A percentile compares a stretch with the other conserved stretches of the same genome.
Conservation (phyloP, 2,888 invertebrate genomes). For the Actias luna region DNA sequence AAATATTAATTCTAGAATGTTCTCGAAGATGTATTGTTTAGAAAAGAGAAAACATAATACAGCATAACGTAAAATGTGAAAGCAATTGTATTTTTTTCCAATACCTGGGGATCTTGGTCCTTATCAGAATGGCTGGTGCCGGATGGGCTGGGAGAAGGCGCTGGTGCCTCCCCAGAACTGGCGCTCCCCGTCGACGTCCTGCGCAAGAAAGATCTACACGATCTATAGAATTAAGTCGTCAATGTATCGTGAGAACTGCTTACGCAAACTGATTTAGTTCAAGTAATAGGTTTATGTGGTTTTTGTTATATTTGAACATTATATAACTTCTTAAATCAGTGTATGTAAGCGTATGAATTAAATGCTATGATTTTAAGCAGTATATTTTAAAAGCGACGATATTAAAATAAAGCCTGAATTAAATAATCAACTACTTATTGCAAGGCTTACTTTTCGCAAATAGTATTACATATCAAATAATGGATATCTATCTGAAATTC, state of each 20-base stretch:
- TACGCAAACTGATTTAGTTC: slow-evolving; percentile 54
- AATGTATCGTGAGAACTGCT: slow-evolving; percentile 59
- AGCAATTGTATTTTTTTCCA: too few relatives aligned
- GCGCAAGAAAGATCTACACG: slow-evolving; percentile 79
- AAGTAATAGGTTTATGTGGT: slow-evolving; percentile 11
- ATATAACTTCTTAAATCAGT: slow-evolving; percentile 36
- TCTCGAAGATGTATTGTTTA: neutral
- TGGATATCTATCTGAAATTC: neutral
- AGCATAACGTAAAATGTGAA: neutral
- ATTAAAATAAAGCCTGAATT: neutral
- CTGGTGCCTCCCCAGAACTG: slow-evolving; percentile 74
- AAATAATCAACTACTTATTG: neutral
- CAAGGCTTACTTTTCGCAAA: neutral
- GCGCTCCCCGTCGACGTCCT: slow-evolving; percentile 79
- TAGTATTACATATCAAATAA: neutral
- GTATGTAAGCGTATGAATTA: slow-evolving; percentile 52
- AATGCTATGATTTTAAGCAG: slow-evolving; percentile 28
- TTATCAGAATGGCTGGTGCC: slow-evolving; percentile 96
- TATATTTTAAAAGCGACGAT: neutral
- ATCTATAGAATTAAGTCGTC: slow-evolving; percentile 70
- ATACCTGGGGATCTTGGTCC: slow-evolving; percentile 90
- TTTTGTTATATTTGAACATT: neutral
- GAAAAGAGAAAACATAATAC: neutral
- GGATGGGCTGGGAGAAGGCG: slow-evolving; percentile 89
- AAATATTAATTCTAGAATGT: neutral